Evolutionary conservation across 2,888 invertebrate genomes (phyloP).

Genomic region (Chloroclystis v-ata): DNA sequence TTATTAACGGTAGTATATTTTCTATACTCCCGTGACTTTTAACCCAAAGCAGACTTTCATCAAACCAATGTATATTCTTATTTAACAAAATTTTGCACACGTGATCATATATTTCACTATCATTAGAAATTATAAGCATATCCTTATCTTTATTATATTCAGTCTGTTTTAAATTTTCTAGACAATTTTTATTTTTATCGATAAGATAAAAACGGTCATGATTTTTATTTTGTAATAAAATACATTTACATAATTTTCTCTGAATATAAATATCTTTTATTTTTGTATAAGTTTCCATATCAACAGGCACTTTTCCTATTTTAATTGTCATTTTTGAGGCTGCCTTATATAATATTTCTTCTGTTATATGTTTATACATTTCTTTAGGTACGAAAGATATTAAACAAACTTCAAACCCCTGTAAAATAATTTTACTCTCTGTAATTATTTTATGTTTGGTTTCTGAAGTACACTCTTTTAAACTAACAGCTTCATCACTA

Average conservation of each 20-base stretch:
- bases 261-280: neutral
- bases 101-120: neutral
- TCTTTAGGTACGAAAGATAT: neutral
- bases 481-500: neutral
- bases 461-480: neutral
- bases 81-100: neutral
- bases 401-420: too few relatives aligned
- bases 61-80: constrained; percentile 8
- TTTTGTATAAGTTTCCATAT: neutral
- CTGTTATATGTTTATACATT: neutral
- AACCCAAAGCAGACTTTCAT: neutral
- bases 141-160: neutral
- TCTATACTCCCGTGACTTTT: constrained; percentile 3
- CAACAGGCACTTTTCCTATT: constrained; percentile 6
- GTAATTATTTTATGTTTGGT: too few relatives aligned
- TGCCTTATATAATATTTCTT: too few relatives aligned
- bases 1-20: neutral
- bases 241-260: constrained; percentile 3
- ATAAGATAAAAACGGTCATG: neutral
- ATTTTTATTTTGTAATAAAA: neutral
- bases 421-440: too few relatives aligned
- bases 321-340: neutral
- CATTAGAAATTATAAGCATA: constrained; percentile 2
- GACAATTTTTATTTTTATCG: neutral
- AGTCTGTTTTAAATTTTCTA: neutral